phyloP scores from a whole-genome alignment of 2,888 invertebrate genomes.

The Lasioglossum marginatum region DNA sequence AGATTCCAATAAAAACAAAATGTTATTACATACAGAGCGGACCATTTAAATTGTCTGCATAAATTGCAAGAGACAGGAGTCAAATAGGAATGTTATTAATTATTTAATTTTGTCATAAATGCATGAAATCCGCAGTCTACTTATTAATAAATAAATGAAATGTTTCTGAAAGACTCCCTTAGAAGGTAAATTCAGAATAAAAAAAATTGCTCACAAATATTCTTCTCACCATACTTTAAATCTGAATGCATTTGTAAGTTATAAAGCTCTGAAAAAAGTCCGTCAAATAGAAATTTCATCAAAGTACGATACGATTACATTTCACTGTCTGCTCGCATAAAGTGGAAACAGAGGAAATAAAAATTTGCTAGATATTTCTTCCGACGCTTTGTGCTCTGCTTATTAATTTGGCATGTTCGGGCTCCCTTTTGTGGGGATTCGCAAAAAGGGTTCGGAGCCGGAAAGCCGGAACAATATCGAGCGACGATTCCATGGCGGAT shows the following conservation, averaged over 20 bases:
- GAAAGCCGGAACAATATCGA: conserved; percentile 6
- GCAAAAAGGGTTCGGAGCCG: not conserved
- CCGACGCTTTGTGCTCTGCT: not conserved
- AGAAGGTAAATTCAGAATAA: not conserved
- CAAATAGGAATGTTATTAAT: not conserved
- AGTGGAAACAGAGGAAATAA: not conserved
- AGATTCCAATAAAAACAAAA: not conserved
- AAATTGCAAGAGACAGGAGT: not conserved
- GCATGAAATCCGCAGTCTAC: not conserved
- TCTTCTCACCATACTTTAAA: not conserved
- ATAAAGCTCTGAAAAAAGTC: not conserved
- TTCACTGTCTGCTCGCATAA: not conserved
- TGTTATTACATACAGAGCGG: not conserved
- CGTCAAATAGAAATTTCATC: not conserved
- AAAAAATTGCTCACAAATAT: not conserved
- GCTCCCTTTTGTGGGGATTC: not conserved
- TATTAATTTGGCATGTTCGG: not conserved
- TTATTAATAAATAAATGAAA: not conserved
- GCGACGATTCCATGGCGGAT: not conserved
- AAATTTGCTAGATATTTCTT: not conserved
- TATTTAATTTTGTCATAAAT: not conserved
- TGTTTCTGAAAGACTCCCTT: not conserved
- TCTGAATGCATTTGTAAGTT: too few species aligned
- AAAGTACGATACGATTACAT: not conserved
- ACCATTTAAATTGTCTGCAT: not conserved